A percentile compares a stretch with the other conserved stretches of the same genome.
phyloP scores from a whole-genome alignment of 2,113 vertebrate species.

The Etia nguti region DNA sequence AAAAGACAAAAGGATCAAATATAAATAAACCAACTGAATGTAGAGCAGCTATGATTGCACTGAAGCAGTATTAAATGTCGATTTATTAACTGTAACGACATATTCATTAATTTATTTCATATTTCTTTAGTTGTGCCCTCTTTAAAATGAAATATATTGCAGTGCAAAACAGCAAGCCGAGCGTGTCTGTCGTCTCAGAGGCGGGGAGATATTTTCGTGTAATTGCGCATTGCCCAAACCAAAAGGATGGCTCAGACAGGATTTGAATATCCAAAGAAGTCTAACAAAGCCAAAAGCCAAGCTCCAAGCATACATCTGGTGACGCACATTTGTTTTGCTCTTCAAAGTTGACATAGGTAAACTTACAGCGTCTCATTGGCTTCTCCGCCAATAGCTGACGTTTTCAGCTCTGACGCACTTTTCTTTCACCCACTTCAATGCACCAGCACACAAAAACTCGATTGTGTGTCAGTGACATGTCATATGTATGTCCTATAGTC shows the following conservation, averaged over 20 bases:
- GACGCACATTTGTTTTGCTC: slow-evolving; percentile 45
- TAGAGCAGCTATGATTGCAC: background rate
- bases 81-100: background rate
- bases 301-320: slow-evolving; percentile 70
- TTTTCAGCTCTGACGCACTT: background rate
- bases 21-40: background rate
- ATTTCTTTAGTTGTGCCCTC: background rate
- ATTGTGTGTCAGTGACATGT: background rate
- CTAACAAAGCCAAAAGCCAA: slow-evolving; percentile 76
- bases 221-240: background rate
- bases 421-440: background rate
- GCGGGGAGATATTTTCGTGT: background rate
- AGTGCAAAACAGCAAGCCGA: background rate
- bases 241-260: slow-evolving; percentile 40
- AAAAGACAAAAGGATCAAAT: background rate
- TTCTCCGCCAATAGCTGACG: slow-evolving; percentile 23
- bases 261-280: slow-evolving; percentile 55
- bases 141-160: background rate
- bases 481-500: background rate
- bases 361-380: slow-evolving; percentile 42
- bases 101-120: background rate
- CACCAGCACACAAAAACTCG: background rate
- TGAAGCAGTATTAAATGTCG: background rate
- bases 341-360: slow-evolving; percentile 33
- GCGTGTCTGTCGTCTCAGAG: slow-evolving; percentile 5